Evolutionary conservation across 2,113 vertebrate species (phyloP).

Genomic region (Leucosticte australis): DNA sequence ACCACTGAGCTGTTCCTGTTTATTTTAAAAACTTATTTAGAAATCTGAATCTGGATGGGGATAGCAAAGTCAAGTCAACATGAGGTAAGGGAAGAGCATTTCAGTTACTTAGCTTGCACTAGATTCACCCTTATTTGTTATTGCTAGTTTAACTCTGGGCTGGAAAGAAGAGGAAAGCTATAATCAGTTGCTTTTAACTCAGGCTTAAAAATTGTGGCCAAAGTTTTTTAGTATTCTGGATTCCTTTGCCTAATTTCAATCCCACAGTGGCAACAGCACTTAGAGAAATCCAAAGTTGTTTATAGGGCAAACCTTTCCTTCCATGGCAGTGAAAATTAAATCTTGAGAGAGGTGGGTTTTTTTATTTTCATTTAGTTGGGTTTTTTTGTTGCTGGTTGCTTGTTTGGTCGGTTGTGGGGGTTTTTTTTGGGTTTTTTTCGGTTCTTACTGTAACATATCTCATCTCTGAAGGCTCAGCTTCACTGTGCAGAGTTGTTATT

Average conservation of each 20-base stretch:
- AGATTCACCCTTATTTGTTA: conserved; percentile 35
- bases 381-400: neutral
- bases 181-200: conserved; percentile 24
- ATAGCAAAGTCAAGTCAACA: conserved; percentile 25
- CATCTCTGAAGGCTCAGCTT: neutral
- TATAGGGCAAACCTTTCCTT: neutral
- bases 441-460: neutral
- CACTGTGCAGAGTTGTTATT: neutral
- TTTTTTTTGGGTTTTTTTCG: neutral
- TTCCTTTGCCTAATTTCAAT: neutral
- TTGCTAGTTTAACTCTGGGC: conserved; percentile 9
- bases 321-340: neutral
- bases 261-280: neutral
- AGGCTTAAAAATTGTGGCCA: neutral
- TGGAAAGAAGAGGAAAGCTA: neutral
- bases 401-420: neutral
- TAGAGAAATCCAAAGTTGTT: neutral
- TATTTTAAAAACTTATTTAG: conserved; percentile 45
- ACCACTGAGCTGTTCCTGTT: neutral
- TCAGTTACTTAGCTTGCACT: neutral
- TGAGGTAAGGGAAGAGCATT: neutral
- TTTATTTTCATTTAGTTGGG: too few species aligned
- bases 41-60: conserved; percentile 1
- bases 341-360: neutral
- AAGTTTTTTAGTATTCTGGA: neutral